Base-by-base conservation (phyloP, 1,140 invertebrate species). In the Hyposmocoma kahamanoa region DNA sequence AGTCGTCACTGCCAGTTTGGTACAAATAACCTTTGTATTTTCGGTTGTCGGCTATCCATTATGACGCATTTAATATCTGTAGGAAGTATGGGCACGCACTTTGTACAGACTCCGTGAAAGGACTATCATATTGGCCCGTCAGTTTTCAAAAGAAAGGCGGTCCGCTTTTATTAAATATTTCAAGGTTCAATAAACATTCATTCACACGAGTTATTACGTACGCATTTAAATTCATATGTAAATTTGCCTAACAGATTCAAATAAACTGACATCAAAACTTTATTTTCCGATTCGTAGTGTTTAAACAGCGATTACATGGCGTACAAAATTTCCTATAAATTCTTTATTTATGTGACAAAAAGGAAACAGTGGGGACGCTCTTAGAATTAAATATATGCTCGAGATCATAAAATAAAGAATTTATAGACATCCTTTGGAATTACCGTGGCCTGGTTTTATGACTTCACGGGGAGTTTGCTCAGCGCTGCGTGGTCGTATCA, bases 371-470 rank as follows among this genome's bases (percentile, higher is more conserved):
- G 62, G 55, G 69, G 68, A 72, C 64, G 62, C 65, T 75, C 65
- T 78, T 67, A 68, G 71, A 79, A 84, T 82, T 82, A 79, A 84
- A 84, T 82, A 82, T 82, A 73, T 80, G 68, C 68, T 67, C 56
- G 67, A 65, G 60, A 82, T 77, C 69, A 75, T 84, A 84, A 84
- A 84, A 84, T 77, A 76, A 79, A 81, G 78, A 81, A 82, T 84
- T 84, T 81, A 84, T 81, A 76, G 76, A 63, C 66, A 70, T 79
- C 77, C 75, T 81, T 78, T 76, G 72, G 67, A 72, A 74, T 81
- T 76, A 80, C 67, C 63, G 71, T 70, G 77, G 72, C 66, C 65
- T 61, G 69, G 58, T 72, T 84, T 84, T 84, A 84, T 72, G 71
- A 70, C 69, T 82, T 78, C 62, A 82, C 80, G 75, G 69, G 67